phyloP scores from a whole-genome alignment of 2,888 invertebrate genomes.

The Agrochola macilenta region DNA sequence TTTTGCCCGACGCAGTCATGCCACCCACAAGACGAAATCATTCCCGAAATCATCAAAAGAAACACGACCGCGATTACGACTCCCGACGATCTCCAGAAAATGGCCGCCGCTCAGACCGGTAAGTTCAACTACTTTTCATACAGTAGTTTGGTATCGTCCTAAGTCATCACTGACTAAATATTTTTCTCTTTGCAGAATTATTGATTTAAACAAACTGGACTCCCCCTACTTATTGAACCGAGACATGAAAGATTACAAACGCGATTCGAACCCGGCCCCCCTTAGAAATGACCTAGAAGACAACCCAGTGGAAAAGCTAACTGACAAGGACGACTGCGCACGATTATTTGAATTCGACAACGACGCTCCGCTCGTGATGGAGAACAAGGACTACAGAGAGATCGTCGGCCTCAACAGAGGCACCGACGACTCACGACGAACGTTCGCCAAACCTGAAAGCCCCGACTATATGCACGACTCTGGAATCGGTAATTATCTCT shows the following conservation, averaged over 20 bases:
- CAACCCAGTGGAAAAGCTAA: conserved; percentile 86
- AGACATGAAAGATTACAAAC: conserved; percentile 83
- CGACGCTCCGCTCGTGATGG: conserved; percentile 88
- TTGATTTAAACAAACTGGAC: conserved; percentile 88
- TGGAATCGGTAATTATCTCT: conserved; percentile 84
- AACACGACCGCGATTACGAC: conserved; percentile 85
- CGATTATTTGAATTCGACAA: conserved; percentile 91
- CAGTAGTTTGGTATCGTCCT: background rate
- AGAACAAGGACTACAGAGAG: conserved; percentile 87
- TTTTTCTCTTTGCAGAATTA: conserved; percentile 81
- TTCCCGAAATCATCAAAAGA: conserved; percentile 86
- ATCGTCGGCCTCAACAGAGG: conserved; percentile 88
- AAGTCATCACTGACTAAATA: background rate
- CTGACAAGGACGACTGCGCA: conserved; percentile 87
- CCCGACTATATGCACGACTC: conserved; percentile 90
- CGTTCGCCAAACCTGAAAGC: conserved; percentile 87
- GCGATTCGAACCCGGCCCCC: conserved; percentile 78
- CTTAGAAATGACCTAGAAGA: conserved; percentile 79
- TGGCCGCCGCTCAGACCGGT: conserved; percentile 87
- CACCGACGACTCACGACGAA: conserved; percentile 88
- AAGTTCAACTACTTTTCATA: conserved; percentile 34
- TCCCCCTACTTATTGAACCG: conserved; percentile 84
- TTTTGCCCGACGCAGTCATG: conserved; percentile 89
- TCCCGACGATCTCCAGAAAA: conserved; percentile 86
- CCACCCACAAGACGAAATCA: conserved; percentile 88